Base-by-base conservation (phyloP, 1,140 invertebrate genomes). In the Leguminivora glycinivorella region DNA sequence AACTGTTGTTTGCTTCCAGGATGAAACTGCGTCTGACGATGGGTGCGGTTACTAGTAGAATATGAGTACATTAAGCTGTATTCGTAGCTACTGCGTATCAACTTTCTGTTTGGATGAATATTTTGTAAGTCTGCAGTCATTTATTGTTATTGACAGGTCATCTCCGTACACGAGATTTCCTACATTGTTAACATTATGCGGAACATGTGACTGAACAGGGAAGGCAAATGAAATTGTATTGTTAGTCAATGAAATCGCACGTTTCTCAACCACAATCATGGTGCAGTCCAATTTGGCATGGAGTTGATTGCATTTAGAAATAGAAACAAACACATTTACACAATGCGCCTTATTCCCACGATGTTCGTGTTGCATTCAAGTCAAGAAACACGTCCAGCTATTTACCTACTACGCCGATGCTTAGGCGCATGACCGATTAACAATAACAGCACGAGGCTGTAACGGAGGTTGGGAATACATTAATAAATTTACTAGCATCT, bases 301-400 rank as follows among this genome's bases (percentile, higher is more conserved):
- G 58, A 26, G 58, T n/a, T 63, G 58, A 63, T 63, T 40, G 66
- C n/a, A 19, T 67, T 67, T 67, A 67, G 38, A 67, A 67, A 67
- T 43, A 67, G 31, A 67, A 40, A 67, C 31, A 67, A 40, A 67
- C 31, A 67, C 66, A 67, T 40, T 67, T 67, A 10, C 66, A 67
- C 66, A 67, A 40, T 67, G n/a, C 31, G 31, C 58, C n/a, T 29
- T 17, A 31, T 63, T 63, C 58, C 58, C 58, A 63, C 58, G 58
- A 29, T 17, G 58, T 63, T 31, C 25, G 58, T 63, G 25, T 63
- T 31, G 58, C 58, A 63, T 63, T 31, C 58, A 31, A n/a, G 58
- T 63, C 25, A 31, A 31, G 25, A 63, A 63, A 63, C 26, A n/a
- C 58, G 26, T 29, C 58, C 56, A 58, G 56, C 25, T 58, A 29